Evolutionary conservation across 1,140 invertebrate species (phyloP).

Genomic region (Brevipalpus yothersi): DNA sequence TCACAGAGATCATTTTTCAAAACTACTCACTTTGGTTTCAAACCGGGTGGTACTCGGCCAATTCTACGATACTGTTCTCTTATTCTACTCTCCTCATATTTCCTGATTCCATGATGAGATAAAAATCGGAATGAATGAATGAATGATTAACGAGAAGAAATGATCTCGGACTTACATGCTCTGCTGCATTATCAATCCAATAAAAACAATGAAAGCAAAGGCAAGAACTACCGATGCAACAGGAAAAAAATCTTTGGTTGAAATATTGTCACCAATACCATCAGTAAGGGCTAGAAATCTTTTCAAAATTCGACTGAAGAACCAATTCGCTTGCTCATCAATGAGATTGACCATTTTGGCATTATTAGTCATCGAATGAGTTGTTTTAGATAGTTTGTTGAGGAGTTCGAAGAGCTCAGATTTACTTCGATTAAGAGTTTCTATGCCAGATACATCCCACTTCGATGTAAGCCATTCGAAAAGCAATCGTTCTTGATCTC

Average conservation of each 20-base stretch:
- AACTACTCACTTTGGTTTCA: not conserved
- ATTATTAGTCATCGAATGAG: conserved; percentile 27
- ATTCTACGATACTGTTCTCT: conserved; percentile 24
- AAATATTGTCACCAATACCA: conserved; percentile 38
- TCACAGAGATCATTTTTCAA: not conserved
- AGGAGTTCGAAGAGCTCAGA: conserved; percentile 42
- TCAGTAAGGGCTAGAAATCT: conserved; percentile 41
- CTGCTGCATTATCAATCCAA: conserved; percentile 67
- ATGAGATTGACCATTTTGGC: conserved; percentile 15
- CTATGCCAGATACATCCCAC: conserved; percentile 26
- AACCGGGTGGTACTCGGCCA: conserved; percentile 12
- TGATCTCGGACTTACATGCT: conserved; percentile 36
- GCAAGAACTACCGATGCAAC: conserved; percentile 54
- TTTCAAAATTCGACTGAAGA: conserved; percentile 40
- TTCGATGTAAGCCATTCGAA: conserved; percentile 61
- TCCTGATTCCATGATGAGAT: conserved; percentile 22
- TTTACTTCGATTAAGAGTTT: conserved; percentile 40
- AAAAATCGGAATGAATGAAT: not conserved
- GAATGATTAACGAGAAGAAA: conserved; percentile 7
- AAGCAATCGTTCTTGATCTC: conserved; percentile 52
- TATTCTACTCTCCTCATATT: conserved; percentile 50
- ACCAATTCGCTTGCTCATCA: conserved; percentile 44
- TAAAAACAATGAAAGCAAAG: conserved; percentile 45
- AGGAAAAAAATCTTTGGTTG: conserved; percentile 53
- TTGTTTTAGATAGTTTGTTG: conserved; percentile 37